Base-by-base conservation (phyloP, 2,797 vertebrate species). In the Discoglossus pictus region DNA sequence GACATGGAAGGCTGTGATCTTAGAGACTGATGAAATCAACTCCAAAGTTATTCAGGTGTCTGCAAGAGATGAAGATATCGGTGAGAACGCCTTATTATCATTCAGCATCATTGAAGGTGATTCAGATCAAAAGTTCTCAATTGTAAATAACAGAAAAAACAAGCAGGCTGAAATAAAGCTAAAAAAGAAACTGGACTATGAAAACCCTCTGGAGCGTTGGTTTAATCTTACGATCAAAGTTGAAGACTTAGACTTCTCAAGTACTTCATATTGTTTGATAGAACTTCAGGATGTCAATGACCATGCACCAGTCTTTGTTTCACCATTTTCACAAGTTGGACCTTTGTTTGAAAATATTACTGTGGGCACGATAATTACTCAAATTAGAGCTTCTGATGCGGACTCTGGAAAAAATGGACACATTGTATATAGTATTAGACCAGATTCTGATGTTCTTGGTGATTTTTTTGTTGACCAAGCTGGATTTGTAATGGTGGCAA, bases 221-320 rank as follows among this genome's bases (percentile, higher is more conserved):
- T 96, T 94, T 78, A 97, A 96, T 73, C 88, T 97, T 16, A 93
- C 92, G 0, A 51, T 95, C 24, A 91, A 89, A 78, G 93, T 94
- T 61, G 91, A 94, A 72, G 94, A 97, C 72, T 65, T 86, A 68
- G 91, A 93, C 76, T 95, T 93, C 79, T 93, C 89, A 59, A 94
- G 87, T 62, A 68, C 87, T 21, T 81, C 93, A 7, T 83, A 88
- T 59, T 95, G 93, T 18, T 72, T 92, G 38, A 85, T 96, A 15
- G 90, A 93, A 70, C 88, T 97, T 13, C 90, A 95, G 73, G 94
- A 97, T 74, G 91, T 83, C 13, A 96, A 97, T 3, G 94, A 96
- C 69, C 92, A 97, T 5, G 81, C 89, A 9, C 93, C 93, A 0
- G 86, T 92, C 77, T 97, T 97, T 62, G 89, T 85, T 65, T 90